Conservation (phyloP, 2,797 vertebrate species). For the Clarias platycephalus region DNA sequence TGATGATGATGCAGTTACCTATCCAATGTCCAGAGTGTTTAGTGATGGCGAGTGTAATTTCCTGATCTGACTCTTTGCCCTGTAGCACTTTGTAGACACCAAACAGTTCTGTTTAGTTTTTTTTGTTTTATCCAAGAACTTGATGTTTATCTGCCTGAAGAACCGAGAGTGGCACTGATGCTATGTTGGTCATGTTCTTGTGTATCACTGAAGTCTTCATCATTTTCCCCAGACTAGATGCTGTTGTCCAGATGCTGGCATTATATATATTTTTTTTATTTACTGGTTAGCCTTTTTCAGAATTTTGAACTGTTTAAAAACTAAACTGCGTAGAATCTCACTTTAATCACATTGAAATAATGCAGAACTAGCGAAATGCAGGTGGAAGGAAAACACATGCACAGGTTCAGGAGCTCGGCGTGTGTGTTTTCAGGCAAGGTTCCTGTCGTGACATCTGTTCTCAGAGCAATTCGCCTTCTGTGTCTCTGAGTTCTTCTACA, state of each 20-base stretch:
- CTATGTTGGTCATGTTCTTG: neutral
- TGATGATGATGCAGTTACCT: neutral
- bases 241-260: neutral
- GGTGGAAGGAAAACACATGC: neutral
- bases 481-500: slow-evolving; percentile 2
- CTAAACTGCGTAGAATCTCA: neutral
- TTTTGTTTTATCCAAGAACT: neutral
- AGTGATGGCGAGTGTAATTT: too few species aligned
- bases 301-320: neutral
- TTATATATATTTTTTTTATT: neutral
- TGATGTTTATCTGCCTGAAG: neutral
- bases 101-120: too few species aligned
- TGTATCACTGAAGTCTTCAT: neutral
- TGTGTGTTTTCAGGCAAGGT: slow-evolving; percentile 7
- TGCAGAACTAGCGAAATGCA: neutral
- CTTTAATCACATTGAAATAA: neutral
- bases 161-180: neutral
- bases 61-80: too few species aligned
- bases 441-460: slow-evolving; percentile 23
- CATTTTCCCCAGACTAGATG: neutral
- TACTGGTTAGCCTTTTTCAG: too few species aligned
- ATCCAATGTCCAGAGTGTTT: too few species aligned
- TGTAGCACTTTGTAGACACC: too few species aligned
- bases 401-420: neutral
- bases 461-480: slow-evolving; percentile 17